Evolutionary conservation across 2,113 vertebrate species (phyloP).

Genomic region (Malaclemys terrapin): DNA sequence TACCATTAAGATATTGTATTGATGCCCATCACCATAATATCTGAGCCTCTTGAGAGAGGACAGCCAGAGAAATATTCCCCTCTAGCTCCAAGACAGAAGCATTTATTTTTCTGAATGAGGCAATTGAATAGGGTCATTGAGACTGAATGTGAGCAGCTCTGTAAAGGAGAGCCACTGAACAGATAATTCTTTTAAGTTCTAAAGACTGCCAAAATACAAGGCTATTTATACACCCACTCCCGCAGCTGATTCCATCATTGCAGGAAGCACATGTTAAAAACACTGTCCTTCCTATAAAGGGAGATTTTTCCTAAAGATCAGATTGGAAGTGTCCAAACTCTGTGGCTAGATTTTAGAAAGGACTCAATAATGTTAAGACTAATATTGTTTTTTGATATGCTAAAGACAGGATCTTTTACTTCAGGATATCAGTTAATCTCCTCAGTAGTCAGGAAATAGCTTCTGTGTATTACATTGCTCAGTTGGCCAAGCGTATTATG

Average conservation of each 20-base stretch:
- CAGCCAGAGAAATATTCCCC: conserved; percentile 41
- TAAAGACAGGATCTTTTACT: not conserved
- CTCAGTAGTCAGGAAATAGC: not conserved
- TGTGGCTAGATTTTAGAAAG: conserved; percentile 19
- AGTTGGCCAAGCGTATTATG: not conserved
- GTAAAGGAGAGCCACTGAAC: conserved; percentile 56
- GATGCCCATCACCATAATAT: conserved; percentile 29
- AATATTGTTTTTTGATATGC: not conserved
- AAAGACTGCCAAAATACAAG: conserved; percentile 51
- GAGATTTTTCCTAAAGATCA: conserved; percentile 29
- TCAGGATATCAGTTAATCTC: not conserved
- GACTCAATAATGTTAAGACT: not conserved
- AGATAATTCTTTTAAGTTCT: conserved; percentile 70
- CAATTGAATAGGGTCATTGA: conserved; percentile 55
- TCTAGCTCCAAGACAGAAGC: conserved; percentile 58
- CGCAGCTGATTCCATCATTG: conserved; percentile 19
- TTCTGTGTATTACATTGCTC: not conserved
- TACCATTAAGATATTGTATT: not conserved
- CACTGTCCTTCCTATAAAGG: not conserved
- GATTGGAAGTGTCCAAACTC: not conserved
- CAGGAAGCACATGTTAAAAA: conserved; percentile 45
- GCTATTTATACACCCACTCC: conserved; percentile 51
- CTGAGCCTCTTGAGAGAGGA: conserved; percentile 52
- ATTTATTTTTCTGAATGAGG: conserved; percentile 61
- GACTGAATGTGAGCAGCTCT: conserved; percentile 56